Base-by-base conservation (phyloP, 2,797 vertebrate genomes). In the Vipera latastei region DNA sequence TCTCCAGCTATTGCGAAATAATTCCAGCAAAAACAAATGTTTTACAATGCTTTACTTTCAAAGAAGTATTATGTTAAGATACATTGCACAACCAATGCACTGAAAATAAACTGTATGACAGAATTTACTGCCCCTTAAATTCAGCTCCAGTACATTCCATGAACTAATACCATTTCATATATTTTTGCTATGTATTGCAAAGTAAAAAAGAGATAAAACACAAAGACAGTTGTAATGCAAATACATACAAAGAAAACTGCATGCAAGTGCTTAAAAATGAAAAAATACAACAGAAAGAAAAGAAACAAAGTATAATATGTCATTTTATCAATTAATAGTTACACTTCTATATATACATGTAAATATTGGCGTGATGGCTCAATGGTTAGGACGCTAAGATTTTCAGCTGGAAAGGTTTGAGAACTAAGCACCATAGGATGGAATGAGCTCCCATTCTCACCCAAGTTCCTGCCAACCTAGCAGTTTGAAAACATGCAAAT, bases 101-200 rank as follows among this genome's bases (percentile, higher is more conserved):
- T 90, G 60, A 69, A 28, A 87, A 57, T 13, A 4, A 20, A 90
- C 60, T 25, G 38, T 28, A 90, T 86, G 38, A 38, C 83, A 86
- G 59, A 65, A 86, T 56, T n/a, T 44, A 38, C 73, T 28, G 14
- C 0, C n/a, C 51, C 53, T 90, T 92, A 56, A 92, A 92, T 65
- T 65, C 26, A 16, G 14, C 25, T 85, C 89, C 78, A n/a, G 26
- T 90, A 26, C 6, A 86, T 32, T n/a, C 53, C n/a, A 51, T 86
- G 83, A 91, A 91, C 32, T n/a, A 90, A 53, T 7, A 38, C 26
- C 61, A 32, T 73, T 38, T 51, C 48, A 20, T 51, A 5, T 53
- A 59, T 53, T 69, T 51, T 57, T 55, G 5, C 22, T 48, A 44
- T 48, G 28, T 8, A 18, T 69, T 32, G 69, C 69, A 73, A 73